Percentiles rank a stretch among this genome's conserved stretches.
Conservation (phyloP, 2,113 vertebrate genomes). For the Machaerirhynchus nigripectus region DNA sequence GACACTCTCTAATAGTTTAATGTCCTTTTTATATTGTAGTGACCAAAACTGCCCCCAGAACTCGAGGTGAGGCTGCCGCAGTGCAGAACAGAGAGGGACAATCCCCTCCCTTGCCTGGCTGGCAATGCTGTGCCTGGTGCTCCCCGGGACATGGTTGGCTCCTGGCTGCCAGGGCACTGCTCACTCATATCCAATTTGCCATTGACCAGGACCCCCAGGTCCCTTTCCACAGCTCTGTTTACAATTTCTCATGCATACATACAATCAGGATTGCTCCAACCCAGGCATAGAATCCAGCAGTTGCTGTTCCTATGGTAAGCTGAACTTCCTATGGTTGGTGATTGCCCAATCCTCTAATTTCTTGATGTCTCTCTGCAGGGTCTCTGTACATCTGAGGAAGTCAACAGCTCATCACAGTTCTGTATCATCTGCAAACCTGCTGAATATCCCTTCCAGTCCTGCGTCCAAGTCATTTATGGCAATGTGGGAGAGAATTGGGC, state of each 20-base stretch:
- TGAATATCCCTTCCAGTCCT: background rate
- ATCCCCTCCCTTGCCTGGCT: accelerated
- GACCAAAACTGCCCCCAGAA: accelerated
- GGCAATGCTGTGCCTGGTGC: accelerated
- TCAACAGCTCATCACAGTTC: background rate
- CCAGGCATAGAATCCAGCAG: background rate
- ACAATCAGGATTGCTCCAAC: background rate
- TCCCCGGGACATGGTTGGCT: accelerated
- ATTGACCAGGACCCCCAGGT: too few relatives aligned
- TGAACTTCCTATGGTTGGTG: background rate
- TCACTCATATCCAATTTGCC: accelerated
- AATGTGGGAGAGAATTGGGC: background rate
- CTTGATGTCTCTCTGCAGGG: background rate
- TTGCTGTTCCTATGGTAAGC: background rate
- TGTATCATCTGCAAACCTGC: background rate
- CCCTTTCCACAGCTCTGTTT: background rate
- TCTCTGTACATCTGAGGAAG: background rate
- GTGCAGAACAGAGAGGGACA: accelerated
- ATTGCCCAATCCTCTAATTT: background rate
- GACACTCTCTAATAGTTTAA: accelerated
- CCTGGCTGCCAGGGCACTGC: background rate
- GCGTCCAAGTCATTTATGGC: background rate
- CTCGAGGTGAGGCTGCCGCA: accelerated
- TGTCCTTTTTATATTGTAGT: accelerated
- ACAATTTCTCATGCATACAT: background rate